Percentiles rank a stretch among this genome's conserved stretches.
Evolutionary conservation across 2,888 invertebrate species (phyloP).

Genomic region (Hedya salicella): DNA sequence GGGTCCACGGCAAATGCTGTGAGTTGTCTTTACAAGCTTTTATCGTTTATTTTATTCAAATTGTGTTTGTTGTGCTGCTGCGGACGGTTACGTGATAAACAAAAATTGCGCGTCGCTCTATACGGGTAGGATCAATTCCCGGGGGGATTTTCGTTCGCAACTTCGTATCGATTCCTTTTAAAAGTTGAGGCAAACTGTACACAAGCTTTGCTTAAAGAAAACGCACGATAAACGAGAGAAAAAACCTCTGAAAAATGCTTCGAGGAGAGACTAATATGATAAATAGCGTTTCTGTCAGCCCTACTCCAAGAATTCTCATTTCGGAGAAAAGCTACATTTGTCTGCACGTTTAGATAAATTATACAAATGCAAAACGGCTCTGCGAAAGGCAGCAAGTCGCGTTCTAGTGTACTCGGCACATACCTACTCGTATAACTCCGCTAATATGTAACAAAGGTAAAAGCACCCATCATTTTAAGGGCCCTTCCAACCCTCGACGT

Average conservation of each 20-base stretch:
- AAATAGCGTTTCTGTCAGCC: conserved; percentile 1
- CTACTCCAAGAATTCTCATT: conserved; percentile 14
- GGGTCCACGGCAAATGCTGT: too few species aligned
- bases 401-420: not conserved
- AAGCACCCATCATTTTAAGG: conserved; percentile 10
- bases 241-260: not conserved
- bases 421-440: not conserved
- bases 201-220: too few species aligned
- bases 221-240: not conserved
- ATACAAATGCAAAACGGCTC: not conserved
- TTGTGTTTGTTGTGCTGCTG: too few species aligned
- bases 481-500: conserved; percentile 9
- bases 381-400: not conserved
- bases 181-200: not conserved
- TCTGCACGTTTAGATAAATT: conserved; percentile 1
- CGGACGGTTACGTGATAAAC: too few species aligned
- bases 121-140: too few species aligned
- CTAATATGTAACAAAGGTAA: conserved; percentile 1
- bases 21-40: too few species aligned
- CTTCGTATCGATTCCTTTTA: not conserved
- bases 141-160: not conserved
- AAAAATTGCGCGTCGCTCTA: too few species aligned
- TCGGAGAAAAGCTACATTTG: conserved; percentile 6
- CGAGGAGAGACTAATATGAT: not conserved
- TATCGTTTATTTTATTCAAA: too few species aligned